A percentile compares a stretch with the other conserved stretches of the same genome.
Evolutionary conservation across 2,113 vertebrate genomes (phyloP).

Genomic region (Cyanistes caeruleus): DNA sequence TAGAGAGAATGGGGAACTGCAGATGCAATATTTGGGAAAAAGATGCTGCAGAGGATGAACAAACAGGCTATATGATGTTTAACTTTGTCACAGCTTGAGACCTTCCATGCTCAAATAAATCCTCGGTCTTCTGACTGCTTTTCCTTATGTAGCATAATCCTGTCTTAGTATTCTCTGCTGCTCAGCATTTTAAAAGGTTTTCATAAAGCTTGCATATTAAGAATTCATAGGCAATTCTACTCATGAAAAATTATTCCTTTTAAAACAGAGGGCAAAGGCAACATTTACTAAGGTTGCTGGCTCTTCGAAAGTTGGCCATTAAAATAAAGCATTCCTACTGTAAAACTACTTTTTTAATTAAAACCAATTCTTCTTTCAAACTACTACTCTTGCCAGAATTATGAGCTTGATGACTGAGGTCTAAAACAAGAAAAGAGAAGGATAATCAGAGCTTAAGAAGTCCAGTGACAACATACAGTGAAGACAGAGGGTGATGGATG

Average conservation of each 20-base stretch:
- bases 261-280: neutral
- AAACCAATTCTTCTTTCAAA: neutral
- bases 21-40: neutral
- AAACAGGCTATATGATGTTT: neutral
- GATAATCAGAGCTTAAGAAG: neutral
- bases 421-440: neutral
- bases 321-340: neutral
- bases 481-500: neutral
- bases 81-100: neutral
- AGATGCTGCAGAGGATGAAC: neutral
- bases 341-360: neutral
- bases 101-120: neutral
- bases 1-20: neutral
- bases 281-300: neutral
- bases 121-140: neutral
- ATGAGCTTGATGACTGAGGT: neutral
- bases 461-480: neutral
- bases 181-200: slow-evolving; percentile 7
- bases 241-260: neutral
- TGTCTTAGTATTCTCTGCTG: neutral
- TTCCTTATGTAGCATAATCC: neutral
- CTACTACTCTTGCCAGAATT: neutral
- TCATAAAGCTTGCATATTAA: neutral
- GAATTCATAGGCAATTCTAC: neutral
- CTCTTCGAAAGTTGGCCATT: neutral